Percentiles rank a stretch among this genome's conserved stretches.
Evolutionary conservation across 2,888 invertebrate species (phyloP).

Genomic region (Protonemura montana): DNA sequence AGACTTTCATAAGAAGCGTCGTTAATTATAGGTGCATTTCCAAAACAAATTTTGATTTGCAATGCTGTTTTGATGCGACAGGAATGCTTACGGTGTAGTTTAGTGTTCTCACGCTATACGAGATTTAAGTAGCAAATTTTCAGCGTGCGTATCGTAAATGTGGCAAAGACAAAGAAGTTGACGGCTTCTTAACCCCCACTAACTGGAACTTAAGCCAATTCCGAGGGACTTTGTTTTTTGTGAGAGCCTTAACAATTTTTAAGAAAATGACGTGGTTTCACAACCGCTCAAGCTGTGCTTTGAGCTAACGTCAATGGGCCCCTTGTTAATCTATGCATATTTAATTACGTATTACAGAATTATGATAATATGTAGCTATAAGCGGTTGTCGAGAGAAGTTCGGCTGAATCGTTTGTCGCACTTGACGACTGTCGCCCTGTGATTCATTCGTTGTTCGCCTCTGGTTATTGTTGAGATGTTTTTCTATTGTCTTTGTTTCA

Average conservation of each 20-base stretch:
- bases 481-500: constrained; percentile 40
- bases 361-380: background rate
- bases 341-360: constrained; percentile 28
- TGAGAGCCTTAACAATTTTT: background rate
- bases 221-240: background rate
- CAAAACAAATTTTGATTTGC: too few relatives aligned
- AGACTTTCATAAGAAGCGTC: too few relatives aligned
- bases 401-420: background rate
- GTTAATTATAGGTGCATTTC: too few relatives aligned
- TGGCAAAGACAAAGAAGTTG: too few relatives aligned
- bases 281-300: constrained; percentile 24
- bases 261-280: constrained; percentile 19
- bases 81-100: too few relatives aligned
- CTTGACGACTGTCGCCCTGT: constrained; percentile 15
- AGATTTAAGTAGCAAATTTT: too few relatives aligned
- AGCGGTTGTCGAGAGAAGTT: constrained; percentile 9
- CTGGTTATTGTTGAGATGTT: constrained; percentile 36
- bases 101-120: too few relatives aligned
- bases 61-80: too few relatives aligned
- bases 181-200: background rate
- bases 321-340: constrained; percentile 40
- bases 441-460: constrained; percentile 38
- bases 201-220: background rate
- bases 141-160: too few relatives aligned
- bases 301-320: constrained; percentile 16